Percentiles rank a stretch among this genome's conserved stretches.
phyloP scores from a whole-genome alignment of 2,797 vertebrate species.

The Jordanella pulchra region DNA sequence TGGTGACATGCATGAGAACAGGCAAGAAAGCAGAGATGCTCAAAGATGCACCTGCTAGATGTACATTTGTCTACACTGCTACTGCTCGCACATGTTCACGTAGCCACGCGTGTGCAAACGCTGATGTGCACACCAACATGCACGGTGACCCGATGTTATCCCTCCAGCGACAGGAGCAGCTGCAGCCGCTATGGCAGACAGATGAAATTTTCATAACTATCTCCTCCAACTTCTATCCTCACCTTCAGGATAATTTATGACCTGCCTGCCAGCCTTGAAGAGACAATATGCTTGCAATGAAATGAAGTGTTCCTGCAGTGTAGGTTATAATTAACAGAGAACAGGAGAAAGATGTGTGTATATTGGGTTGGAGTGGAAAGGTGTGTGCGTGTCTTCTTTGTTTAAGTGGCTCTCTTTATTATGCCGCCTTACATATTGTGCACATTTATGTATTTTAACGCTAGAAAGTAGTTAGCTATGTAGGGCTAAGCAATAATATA shows the following conservation, averaged over 20 bases:
- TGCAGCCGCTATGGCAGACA: constrained; percentile 96
- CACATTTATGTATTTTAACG: constrained; percentile 37
- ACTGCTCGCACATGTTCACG: constrained; percentile 45
- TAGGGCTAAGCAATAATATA: constrained; percentile 18
- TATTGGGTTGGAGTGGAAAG: constrained; percentile 41
- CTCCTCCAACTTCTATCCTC: constrained; percentile 97
- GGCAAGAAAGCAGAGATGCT: constrained; percentile 31
- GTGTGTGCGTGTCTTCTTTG: constrained; percentile 11
- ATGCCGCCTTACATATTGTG: constrained; percentile 21
- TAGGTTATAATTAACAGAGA: constrained; percentile 99
- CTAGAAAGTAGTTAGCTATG: constrained; percentile 65
- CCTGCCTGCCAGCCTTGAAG: constrained; percentile 94
- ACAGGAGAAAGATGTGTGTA: constrained; percentile 81
- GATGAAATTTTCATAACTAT: constrained; percentile 99
- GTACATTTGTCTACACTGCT: constrained; percentile 25
- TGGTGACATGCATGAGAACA: constrained; percentile 30
- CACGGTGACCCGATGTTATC: constrained; percentile 87
- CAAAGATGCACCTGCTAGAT: constrained; percentile 30
- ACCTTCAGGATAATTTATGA: constrained; percentile 99
- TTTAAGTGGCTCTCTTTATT: not conserved
- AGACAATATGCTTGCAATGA: constrained; percentile 99
- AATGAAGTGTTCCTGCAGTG: constrained; percentile 97
- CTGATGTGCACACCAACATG: constrained; percentile 33
- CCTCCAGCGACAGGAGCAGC: constrained; percentile 97
- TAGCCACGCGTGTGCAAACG: constrained; percentile 32